Evolutionary conservation across 2,113 vertebrate species (phyloP).

Genomic region (Nannospalax galili): DNA sequence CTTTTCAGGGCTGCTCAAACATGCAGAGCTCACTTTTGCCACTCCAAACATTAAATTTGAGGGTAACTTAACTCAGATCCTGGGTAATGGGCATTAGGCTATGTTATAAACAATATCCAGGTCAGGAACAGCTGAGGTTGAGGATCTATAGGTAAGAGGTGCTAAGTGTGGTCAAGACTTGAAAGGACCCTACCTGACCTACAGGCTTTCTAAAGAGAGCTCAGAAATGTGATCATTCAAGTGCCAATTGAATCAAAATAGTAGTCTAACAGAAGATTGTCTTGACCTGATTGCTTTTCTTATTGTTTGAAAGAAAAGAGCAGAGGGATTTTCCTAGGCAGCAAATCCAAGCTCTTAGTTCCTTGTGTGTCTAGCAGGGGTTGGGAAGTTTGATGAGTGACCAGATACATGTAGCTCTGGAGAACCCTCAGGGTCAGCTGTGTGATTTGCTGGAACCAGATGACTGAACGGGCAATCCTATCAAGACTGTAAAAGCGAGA

Average conservation of each 20-base stretch:
- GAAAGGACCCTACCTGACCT: neutral
- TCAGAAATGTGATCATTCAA: neutral
- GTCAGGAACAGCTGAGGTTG: neutral
- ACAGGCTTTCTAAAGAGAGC: neutral
- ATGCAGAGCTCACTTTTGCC: neutral
- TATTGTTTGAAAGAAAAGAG: neutral
- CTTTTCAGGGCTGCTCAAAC: neutral
- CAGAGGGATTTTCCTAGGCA: neutral
- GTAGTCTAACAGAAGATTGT: neutral
- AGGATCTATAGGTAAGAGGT: neutral
- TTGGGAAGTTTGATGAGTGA: neutral
- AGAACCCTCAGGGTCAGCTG: neutral
- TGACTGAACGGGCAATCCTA: conserved; percentile 23
- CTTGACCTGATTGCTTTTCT: neutral
- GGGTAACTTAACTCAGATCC: neutral
- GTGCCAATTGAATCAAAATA: neutral
- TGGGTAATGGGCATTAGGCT: neutral
- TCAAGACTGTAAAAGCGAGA: neutral
- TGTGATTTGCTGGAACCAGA: neutral
- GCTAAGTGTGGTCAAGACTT: neutral
- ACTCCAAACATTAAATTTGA: neutral
- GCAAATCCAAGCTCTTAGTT: conserved; percentile 11
- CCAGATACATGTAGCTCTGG: neutral
- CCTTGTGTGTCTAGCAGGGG: neutral
- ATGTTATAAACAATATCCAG: neutral